Evolutionary conservation across 2,113 vertebrate species (phyloP).

Genomic region (Sinosuthora webbiana): DNA sequence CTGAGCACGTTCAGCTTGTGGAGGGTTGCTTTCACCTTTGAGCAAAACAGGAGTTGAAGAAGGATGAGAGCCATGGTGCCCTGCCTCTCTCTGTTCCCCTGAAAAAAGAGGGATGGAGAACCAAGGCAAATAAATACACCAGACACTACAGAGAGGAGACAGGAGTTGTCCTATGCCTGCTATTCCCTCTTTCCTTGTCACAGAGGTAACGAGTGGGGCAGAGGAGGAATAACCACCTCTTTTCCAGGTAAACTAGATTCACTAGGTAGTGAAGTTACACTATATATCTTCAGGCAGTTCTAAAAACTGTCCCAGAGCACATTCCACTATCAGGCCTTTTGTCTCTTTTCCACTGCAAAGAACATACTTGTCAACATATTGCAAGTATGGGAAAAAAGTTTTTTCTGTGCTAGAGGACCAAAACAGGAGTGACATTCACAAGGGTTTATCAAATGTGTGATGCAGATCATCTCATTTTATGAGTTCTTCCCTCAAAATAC

Average conservation of each 20-base stretch:
- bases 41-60: neutral
- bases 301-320: neutral
- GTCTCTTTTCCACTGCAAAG: neutral
- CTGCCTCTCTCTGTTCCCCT: neutral
- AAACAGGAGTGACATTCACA: neutral
- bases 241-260: neutral
- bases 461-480: neutral
- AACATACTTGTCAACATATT: neutral
- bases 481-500: neutral
- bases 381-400: neutral
- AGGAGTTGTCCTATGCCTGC: neutral
- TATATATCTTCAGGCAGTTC: neutral
- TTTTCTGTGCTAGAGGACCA: neutral
- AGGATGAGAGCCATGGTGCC: neutral
- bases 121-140: neutral
- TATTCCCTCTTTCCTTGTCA: neutral
- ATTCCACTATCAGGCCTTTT: neutral
- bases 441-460: neutral
- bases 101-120: neutral
- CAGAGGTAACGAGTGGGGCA: fast-evolving
- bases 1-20: neutral
- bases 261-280: too few species aligned
- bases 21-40: neutral
- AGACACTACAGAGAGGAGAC: neutral
- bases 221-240: neutral